phyloP scores from a whole-genome alignment of 2,113 vertebrate species.

The Dissostichus mawsoni region DNA sequence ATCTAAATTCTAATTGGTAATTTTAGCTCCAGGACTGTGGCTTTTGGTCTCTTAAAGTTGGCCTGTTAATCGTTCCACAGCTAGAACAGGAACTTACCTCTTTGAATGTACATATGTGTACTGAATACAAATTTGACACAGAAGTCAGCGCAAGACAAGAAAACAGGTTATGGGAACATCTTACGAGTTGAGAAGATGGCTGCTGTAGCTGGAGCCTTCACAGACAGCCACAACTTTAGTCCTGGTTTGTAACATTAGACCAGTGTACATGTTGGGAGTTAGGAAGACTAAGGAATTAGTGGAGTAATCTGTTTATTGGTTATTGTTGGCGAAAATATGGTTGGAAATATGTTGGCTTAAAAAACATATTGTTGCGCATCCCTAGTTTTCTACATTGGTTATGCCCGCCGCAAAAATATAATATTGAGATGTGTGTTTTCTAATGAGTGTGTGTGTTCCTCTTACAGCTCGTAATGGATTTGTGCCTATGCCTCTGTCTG shows the following conservation, averaged over 20 bases:
- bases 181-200: not conserved
- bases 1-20: not conserved
- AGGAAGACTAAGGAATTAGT: not conserved
- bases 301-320: constrained; percentile 1
- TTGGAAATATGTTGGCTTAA: constrained; percentile 16
- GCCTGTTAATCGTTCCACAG: not conserved
- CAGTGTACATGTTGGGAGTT: not conserved
- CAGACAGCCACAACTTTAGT: not conserved
- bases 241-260: not conserved
- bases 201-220: not conserved
- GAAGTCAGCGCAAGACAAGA: too few species aligned
- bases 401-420: not conserved
- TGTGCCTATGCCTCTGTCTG: constrained; percentile 42
- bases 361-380: constrained; percentile 6
- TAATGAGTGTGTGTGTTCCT: constrained; percentile 23
- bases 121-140: not conserved
- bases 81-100: not conserved
- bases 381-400: constrained; percentile 27
- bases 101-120: not conserved
- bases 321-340: constrained; percentile 3
- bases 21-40: not conserved
- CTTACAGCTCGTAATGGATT: constrained; percentile 34
- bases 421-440: constrained; percentile 34
- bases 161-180: too few species aligned
- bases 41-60: not conserved